These are phyloP conservation scores for Luehdorfia chinensis DNA, from an alignment of 1,140 invertebrate species.

Conservation along the genomic window DNA sequence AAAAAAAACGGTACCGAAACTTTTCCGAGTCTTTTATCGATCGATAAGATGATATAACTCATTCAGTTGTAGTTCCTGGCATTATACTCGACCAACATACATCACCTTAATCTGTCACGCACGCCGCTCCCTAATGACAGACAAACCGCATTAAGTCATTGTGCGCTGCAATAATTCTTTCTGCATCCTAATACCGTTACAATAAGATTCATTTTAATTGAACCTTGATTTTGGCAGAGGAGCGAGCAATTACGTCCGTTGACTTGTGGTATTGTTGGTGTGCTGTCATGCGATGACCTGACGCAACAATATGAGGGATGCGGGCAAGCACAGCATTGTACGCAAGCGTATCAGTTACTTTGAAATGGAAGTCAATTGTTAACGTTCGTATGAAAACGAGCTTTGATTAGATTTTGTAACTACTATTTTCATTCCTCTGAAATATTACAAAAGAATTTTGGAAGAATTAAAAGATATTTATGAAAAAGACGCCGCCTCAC, in stretches of 20 bases:
- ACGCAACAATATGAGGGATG: conserved; percentile 17
- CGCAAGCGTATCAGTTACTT: too few relatives aligned
- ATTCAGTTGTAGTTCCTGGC: conserved; percentile 2
- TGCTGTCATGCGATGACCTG: conserved; percentile 22
- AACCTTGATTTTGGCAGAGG: conserved; percentile 5
- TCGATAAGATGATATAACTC: too few relatives aligned
- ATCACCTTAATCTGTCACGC: conserved; percentile 38
- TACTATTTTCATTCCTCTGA: too few relatives aligned
- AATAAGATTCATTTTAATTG: conserved; percentile 20
- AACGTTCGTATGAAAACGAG: too few relatives aligned
- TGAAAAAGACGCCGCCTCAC: too few relatives aligned
- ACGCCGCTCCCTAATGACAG: conserved; percentile 35
- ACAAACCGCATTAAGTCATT: conserved; percentile 11
- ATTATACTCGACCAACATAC: conserved; percentile 3
- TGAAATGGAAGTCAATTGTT: too few relatives aligned
- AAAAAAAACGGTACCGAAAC: too few relatives aligned
- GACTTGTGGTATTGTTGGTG: conserved; percentile 20
- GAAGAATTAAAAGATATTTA: too few relatives aligned
- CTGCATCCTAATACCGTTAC: conserved; percentile 1
- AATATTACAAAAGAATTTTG: too few relatives aligned
- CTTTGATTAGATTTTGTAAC: too few relatives aligned
- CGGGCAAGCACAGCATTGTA: neutral
- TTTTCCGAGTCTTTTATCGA: too few relatives aligned
- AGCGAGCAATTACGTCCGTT: conserved; percentile 6
- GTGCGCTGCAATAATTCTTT: neutral